Base-by-base conservation (phyloP, 2,797 vertebrate genomes). In the Lacerta bilineata region DNA sequence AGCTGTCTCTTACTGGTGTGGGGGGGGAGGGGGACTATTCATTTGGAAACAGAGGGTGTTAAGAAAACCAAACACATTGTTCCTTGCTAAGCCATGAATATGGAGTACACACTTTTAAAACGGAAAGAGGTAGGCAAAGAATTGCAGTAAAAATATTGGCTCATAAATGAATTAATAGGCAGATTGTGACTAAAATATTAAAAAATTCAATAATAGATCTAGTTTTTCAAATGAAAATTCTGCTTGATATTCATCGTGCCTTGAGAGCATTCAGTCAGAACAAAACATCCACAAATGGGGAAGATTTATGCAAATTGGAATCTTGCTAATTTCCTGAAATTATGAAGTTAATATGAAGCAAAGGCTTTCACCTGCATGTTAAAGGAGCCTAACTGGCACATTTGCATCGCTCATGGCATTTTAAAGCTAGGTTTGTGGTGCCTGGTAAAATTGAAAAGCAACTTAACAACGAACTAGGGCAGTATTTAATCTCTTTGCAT, bases 231-330 rank as follows among this genome's bases (percentile, higher is more conserved):
- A 83, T 55, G 77, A 84, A 74, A 74, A 93, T 46, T 33, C 79
- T 86, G 25, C 29, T 39, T 84, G 46, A 20, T 27, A 91, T 89
- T 91, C 90, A 75, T 50, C 82, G 8, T 20, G 17, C 5, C 0
- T 46, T 33, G 64, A 46, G 33, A 83, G 75, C 1, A 0, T 41
- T 77, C 59, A 17, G 86, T 93, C n/a, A 64, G 87, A 84, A 59
- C 69, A 85, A 89, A 85, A 80, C 69, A 74, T 74, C 55, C 74
- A 69, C 80, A 55, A 85, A 81, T 66, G 59, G 69, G 59, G 61
- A 74, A 85, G 23, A 89, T 81, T 64, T 89, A 89, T 89, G 69
- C 77, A 89, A 80, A 81, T 85, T 89, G 88, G 66, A 89, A 76
- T 85, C 68, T 75, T 85, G 41, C 25, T 85, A 23, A 83, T 80